These are phyloP conservation scores for Drosophila multiciliata DNA, from an alignment of 2,888 invertebrate species.

Conservation along the genomic window DNA sequence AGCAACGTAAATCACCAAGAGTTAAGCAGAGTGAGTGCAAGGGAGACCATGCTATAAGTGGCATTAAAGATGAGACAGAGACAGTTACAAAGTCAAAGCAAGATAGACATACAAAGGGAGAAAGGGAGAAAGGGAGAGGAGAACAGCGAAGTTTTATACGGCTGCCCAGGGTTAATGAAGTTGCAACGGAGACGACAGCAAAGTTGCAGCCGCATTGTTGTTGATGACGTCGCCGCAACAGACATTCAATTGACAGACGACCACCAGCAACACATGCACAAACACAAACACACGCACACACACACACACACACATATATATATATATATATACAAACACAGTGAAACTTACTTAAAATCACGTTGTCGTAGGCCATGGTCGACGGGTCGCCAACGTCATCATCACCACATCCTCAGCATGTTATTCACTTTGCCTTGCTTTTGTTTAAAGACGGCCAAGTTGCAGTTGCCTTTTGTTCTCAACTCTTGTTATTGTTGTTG, in stretches of 20 bases:
- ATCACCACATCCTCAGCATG: constrained; percentile 66
- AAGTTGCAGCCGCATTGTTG: constrained; percentile 64
- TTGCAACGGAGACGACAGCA: constrained; percentile 62
- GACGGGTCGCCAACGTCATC: constrained; percentile 56
- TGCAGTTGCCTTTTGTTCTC: constrained; percentile 25
- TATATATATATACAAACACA: neutral
- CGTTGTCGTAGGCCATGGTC: constrained; percentile 82
- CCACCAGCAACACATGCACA: constrained; percentile 55
- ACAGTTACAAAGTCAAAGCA: neutral
- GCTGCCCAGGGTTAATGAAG: constrained; percentile 70
- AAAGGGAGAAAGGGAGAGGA: constrained; percentile 12
- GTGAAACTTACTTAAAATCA: constrained; percentile 74
- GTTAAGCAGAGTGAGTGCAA: constrained; percentile 30
- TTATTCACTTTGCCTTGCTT: constrained; percentile 69
- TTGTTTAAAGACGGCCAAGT: constrained; percentile 67
- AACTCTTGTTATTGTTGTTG: constrained; percentile 14
- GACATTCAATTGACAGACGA: constrained; percentile 78
- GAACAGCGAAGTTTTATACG: constrained; percentile 34
- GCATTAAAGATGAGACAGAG: constrained; percentile 2
- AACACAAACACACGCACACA: constrained; percentile 20
- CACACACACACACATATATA: neutral
- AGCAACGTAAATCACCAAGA: constrained; percentile 69
- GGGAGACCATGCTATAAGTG: constrained; percentile 10
- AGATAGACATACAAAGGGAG: constrained; percentile 1
- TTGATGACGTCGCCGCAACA: constrained; percentile 61